These are phyloP conservation scores for Felis catus DNA, from an alignment of 2,113 vertebrate genomes.

Conservation along the genomic window F.catus_Fca126_mat1.0 CM031421.1:111488501-111489000, in stretches of 20 bases:
- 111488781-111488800: neutral
- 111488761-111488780: neutral
- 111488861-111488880: neutral
- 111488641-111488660: neutral
- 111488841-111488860: neutral
- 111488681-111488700: neutral
- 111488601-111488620: neutral
- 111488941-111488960: no score
- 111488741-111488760: neutral
- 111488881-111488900: neutral
- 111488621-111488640: rapidly evolving
- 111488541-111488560: neutral
- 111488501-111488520: neutral
- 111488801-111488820: neutral
- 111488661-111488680: rapidly evolving
- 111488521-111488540: neutral
- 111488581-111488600: neutral
- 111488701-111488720: rapidly evolving
- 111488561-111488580: neutral
- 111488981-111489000: no score
- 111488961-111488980: no score
- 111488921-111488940: no score
- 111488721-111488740: neutral
- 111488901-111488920: neutral
- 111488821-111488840: no score